Evolutionary conservation across 2,113 vertebrate species (phyloP).

Genomic region (Tor tambroides): DNA sequence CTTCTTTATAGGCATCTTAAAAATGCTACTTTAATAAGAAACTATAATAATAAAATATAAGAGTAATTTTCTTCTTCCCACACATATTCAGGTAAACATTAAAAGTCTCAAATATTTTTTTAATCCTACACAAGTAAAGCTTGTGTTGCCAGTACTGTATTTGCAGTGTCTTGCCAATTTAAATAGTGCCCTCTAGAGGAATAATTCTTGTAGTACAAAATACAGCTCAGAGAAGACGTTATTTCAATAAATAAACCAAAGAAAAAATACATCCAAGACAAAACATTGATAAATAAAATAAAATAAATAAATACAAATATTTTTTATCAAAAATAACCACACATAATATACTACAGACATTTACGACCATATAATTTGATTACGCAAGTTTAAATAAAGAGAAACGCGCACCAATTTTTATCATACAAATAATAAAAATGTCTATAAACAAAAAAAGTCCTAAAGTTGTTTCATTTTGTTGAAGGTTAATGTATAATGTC

Average conservation of each 20-base stretch:
- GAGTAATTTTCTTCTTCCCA: not conserved
- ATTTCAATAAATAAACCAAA: not conserved
- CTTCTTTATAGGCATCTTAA: not conserved
- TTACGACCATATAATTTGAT: not conserved
- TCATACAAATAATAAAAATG: not conserved
- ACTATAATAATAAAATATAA: not conserved
- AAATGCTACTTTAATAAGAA: not conserved
- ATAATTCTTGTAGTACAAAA: conserved; percentile 21
- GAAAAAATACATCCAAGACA: too few relatives aligned
- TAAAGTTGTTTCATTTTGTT: conserved; percentile 16
- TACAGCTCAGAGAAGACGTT: not conserved
- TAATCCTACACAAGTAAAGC: not conserved
- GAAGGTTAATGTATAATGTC: not conserved
- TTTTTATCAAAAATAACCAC: too few relatives aligned
- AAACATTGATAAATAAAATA: too few relatives aligned
- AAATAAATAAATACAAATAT: not conserved
- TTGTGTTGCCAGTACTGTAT: too few relatives aligned
- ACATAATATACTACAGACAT: not conserved
- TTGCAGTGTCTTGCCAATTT: conserved; percentile 20
- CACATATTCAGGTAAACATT: not conserved
- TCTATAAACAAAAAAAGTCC: not conserved
- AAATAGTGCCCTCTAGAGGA: conserved; percentile 52
- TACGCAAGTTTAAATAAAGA: not conserved
- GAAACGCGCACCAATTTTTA: too few relatives aligned
- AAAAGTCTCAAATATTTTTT: not conserved